phyloP scores from a whole-genome alignment of 2,797 vertebrate genomes.

The Malacoctenus gilli region DNA sequence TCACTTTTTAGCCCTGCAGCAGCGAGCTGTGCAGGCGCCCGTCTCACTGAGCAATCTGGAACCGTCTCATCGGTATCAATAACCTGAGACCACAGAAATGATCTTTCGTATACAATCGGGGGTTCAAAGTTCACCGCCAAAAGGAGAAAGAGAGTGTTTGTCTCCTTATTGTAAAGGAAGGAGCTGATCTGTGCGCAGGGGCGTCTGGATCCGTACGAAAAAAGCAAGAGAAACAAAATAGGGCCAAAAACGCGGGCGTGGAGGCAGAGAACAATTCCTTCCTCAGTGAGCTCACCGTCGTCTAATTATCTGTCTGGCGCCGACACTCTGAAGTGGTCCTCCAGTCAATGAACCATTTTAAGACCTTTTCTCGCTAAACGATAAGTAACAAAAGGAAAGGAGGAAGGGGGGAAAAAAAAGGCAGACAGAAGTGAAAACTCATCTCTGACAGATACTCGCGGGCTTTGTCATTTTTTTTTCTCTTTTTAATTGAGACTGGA shows the following conservation, averaged over 20 bases:
- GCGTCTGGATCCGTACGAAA: too few species aligned
- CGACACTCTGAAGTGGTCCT: conserved; percentile 30
- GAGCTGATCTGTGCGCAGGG: conserved; percentile 16
- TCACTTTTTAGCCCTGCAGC: not conserved
- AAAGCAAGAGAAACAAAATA: conserved; percentile 22
- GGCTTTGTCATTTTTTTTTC: not conserved
- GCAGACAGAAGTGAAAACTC: too few species aligned
- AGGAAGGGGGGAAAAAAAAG: too few species aligned
- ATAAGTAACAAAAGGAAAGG: too few species aligned
- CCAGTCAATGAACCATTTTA: conserved; percentile 54
- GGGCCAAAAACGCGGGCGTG: conserved; percentile 15
- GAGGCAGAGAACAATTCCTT: conserved; percentile 36
- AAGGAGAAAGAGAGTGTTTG: not conserved
- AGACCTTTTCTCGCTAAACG: conserved; percentile 22
- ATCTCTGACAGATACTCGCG: conserved; percentile 5
- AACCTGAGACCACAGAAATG: too few species aligned
- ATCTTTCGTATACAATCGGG: too few species aligned
- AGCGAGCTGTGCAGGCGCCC: not conserved
- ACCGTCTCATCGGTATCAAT: not conserved
- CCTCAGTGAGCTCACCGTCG: conserved; percentile 27
- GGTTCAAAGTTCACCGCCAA: conserved; percentile 1
- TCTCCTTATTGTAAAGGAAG: conserved; percentile 7
- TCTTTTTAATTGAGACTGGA: conserved; percentile 5
- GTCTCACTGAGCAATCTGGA: too few species aligned
- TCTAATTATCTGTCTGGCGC: conserved; percentile 56